Evolutionary conservation across 2,888 invertebrate genomes (phyloP), one percentile per base, ranked within the genome.

Genomic region (Leptopilina myrica): DNA sequence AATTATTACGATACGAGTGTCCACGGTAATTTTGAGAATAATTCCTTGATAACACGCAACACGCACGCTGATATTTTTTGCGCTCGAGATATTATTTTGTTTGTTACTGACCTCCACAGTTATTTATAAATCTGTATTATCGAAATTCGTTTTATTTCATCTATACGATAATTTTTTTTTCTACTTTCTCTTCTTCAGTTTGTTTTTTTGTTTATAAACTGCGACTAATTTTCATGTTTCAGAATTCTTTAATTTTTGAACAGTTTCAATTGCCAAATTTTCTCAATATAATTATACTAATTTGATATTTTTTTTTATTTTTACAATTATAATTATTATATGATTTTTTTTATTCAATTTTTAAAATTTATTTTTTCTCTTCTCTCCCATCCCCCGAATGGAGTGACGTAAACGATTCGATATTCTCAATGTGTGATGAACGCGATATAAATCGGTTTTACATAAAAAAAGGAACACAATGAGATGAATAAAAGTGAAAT

Each of bases 41-140:
- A 56, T 33, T 69, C 20, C 2, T 11, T 14, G 53, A 69, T 69
- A 33, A 53, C 49, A 62, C 53, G 33, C 53, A 69, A 53, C 53
- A 14, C 49, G 49, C 49, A 49, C 26, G 49, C 49, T 69, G 33
- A 53, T 53, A 53, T 69, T 69, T 69, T 46, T 15, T 43, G 46
- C 69, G 20, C 49, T 69, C 49, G 11, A 69, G 53, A 69, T 69
- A 49, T 53, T 67, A 49, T 49, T 67, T 69, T 53, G 69, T 69
- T 53, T 69, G 49, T 69, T 69, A 69, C 67, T 69, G 67, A 69
- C 67, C 67, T 49, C 67, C 67, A 49, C 49, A 69, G 67, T 46
- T 69, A 69, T 73, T 73, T 53, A 53, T 73, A 49, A 26, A 33
- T 53, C 53, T 53, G 12, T 5, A 69, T 20, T 49, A 69, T 69